Percentiles rank a stretch among this genome's conserved stretches.
Conservation (phyloP, 1,140 invertebrate genomes). For the Dendroctonus ponderosae region DNA sequence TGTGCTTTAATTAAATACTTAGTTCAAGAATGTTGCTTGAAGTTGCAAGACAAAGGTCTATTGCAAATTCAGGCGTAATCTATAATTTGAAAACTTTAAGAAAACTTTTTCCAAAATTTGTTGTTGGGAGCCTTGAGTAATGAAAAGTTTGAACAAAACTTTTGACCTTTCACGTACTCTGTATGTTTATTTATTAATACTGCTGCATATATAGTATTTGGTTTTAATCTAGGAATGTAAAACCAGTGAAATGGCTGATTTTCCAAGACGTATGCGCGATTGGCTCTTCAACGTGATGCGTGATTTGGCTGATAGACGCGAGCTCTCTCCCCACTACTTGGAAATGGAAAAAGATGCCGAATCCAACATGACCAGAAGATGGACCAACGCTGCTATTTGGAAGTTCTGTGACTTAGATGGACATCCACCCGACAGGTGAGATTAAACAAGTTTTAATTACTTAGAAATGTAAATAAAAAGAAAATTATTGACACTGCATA, state of each 20-base stretch:
- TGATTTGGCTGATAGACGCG: conserved; percentile 85
- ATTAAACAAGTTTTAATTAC: too few species aligned
- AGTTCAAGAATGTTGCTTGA: too few species aligned
- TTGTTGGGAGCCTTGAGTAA: too few species aligned
- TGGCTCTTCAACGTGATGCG: conserved; percentile 97
- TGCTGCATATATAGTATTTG: conserved; percentile 1
- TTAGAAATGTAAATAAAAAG: too few species aligned
- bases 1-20: too few species aligned
- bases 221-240: conserved; percentile 62
- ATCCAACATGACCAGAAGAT: conserved; percentile 75
- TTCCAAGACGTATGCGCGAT: conserved; percentile 90
- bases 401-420: conserved; percentile 95
- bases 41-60: too few species aligned
- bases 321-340: conserved; percentile 80
- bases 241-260: conserved; percentile 83
- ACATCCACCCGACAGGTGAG: conserved; percentile 76
- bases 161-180: neutral
- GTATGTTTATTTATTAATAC: neutral
- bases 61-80: too few species aligned
- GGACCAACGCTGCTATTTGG: conserved; percentile 92
- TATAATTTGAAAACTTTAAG: too few species aligned
- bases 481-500: too few species aligned
- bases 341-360: conserved; percentile 87
- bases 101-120: too few species aligned
- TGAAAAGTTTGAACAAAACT: too few species aligned